Evolutionary conservation across 2,797 vertebrate species (phyloP), one percentile per base, ranked within the genome.

Genomic region (Propithecus deckenii): DNA sequence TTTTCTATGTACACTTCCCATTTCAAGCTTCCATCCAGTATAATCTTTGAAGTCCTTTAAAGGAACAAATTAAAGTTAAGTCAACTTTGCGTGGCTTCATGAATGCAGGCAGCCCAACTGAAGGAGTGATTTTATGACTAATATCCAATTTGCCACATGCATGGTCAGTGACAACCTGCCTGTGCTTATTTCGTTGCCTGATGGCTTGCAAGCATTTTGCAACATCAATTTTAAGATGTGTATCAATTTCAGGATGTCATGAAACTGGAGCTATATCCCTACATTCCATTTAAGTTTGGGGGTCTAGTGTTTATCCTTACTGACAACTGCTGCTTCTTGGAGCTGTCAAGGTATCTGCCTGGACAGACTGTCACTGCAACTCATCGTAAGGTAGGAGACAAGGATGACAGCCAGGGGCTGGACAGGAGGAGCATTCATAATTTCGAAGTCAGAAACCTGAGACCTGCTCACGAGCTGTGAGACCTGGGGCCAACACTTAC

Each of bases 31-130:
- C 46, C 38, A 35, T 35, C 63, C 12, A 80, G 28, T 25, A 30
- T 76, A 86, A 80, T 95, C 61, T 91, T 86, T 72, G 55, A 94
- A 71, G 41, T 75, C 43, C 23, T 86, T 92, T 78, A 78, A 95
- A 92, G 74, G 41, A 84, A 75, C 50, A 80, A 65, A 90, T 94
- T 85, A 61, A 92, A 87, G 20, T 71, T 48, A 65, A 74, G 38
- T 94, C 94, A 89, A 61, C 48, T 61, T 28, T 92, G n/a, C 3
- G 15, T 95, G 78, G 41, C 72, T 86, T 25, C 59, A n/a, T 48
- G 67, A 74, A 14, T 50, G 20, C 22, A 75, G 78, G 50, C 59
- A 48, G 50, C 18, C 57, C 76, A 52, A 15, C 43, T 12, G n/a
- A 92, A 84, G 30, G 43, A 23, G 17, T 17, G 7, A 46, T 23